Conservation (phyloP, 2,113 vertebrate genomes). For the Eulemur rufifrons region DNA sequence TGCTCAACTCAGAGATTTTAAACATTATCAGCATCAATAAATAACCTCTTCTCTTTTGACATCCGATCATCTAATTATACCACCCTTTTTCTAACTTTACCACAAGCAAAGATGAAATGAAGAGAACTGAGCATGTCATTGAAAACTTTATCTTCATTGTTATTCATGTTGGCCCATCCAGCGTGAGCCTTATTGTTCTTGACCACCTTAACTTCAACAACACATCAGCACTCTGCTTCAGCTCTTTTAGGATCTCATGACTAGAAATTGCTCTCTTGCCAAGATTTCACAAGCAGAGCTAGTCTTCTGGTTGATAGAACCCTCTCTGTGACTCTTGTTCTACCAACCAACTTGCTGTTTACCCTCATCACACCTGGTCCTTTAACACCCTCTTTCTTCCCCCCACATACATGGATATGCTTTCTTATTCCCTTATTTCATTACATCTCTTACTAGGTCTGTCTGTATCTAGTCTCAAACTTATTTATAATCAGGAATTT, state of each 20-base stretch:
- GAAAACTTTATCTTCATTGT: not conserved
- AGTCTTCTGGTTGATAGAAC: not conserved
- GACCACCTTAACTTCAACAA: not conserved
- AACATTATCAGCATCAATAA: not conserved
- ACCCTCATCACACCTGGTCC: not conserved
- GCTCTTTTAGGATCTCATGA: not conserved
- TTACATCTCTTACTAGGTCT: not conserved
- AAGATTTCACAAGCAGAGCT: slow-evolving; percentile 29
- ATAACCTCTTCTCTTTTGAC: not conserved
- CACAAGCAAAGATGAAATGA: not conserved
- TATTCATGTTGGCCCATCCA: not conserved
- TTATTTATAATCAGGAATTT: not conserved
- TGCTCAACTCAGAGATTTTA: slow-evolving; percentile 11
- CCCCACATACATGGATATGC: too few relatives aligned
- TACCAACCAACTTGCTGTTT: not conserved
- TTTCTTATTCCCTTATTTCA: not conserved
- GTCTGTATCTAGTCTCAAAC: not conserved
- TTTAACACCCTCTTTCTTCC: not conserved
- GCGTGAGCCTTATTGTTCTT: not conserved
- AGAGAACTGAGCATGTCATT: not conserved
- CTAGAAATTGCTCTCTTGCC: not conserved
- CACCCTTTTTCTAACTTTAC: not conserved
- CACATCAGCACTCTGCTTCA: not conserved
- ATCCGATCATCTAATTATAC: not conserved
- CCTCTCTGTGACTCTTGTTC: not conserved